Evolutionary conservation across 2,797 vertebrate genomes (phyloP).

Genomic region (Crossoptilon crossoptilon): DNA sequence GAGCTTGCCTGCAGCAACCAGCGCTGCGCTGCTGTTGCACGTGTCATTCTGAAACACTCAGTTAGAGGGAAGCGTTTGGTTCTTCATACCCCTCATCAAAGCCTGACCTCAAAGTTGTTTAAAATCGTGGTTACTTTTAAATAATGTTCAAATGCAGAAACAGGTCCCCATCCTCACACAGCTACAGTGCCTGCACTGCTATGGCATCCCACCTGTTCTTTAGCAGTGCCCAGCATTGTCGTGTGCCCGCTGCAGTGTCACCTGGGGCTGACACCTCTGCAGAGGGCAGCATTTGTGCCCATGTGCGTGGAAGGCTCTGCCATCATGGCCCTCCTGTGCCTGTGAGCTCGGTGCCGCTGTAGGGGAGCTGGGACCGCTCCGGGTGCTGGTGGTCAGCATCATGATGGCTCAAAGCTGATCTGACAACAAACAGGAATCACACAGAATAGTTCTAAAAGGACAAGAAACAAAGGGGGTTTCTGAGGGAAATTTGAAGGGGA

Average conservation of each 20-base stretch:
- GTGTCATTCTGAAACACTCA: not conserved
- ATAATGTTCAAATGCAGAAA: not conserved
- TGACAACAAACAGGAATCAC: conserved; percentile 45
- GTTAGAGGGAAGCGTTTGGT: not conserved
- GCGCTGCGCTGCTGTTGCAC: not conserved
- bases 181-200: not conserved
- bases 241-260: fast-evolving
- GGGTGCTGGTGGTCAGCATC: not conserved
- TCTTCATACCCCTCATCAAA: not conserved
- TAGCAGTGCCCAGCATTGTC: fast-evolving
- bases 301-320: not conserved
- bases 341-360: not conserved
- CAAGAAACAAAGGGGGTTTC: conserved; percentile 3
- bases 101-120: not conserved
- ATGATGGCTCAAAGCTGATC: not conserved
- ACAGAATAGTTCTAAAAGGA: conserved; percentile 4
- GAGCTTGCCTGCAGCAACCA: not conserved
- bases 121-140: not conserved
- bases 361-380: not conserved
- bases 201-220: not conserved
- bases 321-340: not conserved
- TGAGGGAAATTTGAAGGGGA: conserved; percentile 21
- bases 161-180: not conserved
- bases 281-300: not conserved
- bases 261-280: not conserved